Base-by-base conservation (phyloP, 2,797 vertebrate species). In the Phaenicophaeus curvirostris region DNA sequence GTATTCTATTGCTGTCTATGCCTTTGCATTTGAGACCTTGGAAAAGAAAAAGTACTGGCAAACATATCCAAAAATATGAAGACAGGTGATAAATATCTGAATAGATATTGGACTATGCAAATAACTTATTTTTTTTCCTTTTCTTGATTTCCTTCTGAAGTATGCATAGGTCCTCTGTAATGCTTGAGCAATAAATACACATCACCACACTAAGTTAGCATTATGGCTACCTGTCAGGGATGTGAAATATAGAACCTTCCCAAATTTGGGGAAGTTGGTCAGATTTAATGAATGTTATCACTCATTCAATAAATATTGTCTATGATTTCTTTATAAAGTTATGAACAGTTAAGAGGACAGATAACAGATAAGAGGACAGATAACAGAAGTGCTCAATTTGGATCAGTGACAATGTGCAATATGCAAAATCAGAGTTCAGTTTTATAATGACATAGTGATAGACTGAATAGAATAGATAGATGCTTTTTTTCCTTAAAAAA, bases 1-100 rank as follows among this genome's bases (percentile, higher is more conserved):
- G 66, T 67, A 67, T 35, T 85, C 51, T 61, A 72, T 72, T 74
- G 46, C 18, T 75, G n/a, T 25, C 50, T 67, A 21, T 84, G n/a
- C 6, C 13, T 96, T 95, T 97, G 39, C 39, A 81, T 61, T 92
- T 93, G 71, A 96, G 91, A 94, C 74, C 85, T 95, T 95, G 58
- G 61, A 82, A 41, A 48, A 24, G 37, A 54, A 66, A 77, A 89
- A 63, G 3, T 33, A 61, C 39, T 55, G 61, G 48, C 59, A 96
- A 95, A 93, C 12, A 11, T 93, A 78, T 79, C 23, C 41, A 94
- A 94, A 96, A 89, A 91, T 93, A 75, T 42, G 69, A 95, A 84
- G 71, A 75, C 3, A 59, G 20, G 48, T 66, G 42, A 96, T 84
- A 96, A 91, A 90, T 93, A 59, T 94, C 59, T 91, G 58, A 74